Percentiles rank a stretch among this genome's conserved stretches.
Conservation (phyloP, 2,888 invertebrate genomes). For the Cepaea hortensis region DNA sequence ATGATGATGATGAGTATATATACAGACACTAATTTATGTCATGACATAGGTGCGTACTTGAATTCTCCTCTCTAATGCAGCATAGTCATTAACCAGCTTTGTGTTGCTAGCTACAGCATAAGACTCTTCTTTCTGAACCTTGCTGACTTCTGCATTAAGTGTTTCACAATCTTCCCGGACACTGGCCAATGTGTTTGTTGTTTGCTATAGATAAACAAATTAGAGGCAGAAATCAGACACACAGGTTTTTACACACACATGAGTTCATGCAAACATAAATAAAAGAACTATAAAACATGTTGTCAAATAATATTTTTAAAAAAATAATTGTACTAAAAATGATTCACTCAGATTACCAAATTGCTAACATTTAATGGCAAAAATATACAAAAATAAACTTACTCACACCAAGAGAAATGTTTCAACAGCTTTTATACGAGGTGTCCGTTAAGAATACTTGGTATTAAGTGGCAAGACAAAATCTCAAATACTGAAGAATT, state of each 20-base stretch:
- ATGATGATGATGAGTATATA: too few species aligned
- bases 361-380: too few species aligned
- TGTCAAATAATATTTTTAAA: not conserved
- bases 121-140: constrained; percentile 41
- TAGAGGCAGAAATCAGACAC: not conserved
- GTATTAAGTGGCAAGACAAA: too few species aligned
- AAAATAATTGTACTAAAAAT: not conserved
- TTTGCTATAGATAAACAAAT: constrained; percentile 29
- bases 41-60: not conserved
- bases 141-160: constrained; percentile 29
- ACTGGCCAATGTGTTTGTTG: constrained; percentile 22
- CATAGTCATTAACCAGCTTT: constrained; percentile 39
- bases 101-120: constrained; percentile 27
- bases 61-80: constrained; percentile 39
- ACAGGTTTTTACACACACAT: too few species aligned
- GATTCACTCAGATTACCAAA: too few species aligned
- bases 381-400: too few species aligned
- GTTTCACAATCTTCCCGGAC: constrained; percentile 43
- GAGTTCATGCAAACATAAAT: not conserved
- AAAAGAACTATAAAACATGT: not conserved
- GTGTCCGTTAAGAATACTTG: too few species aligned
- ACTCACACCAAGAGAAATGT: too few species aligned
- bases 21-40: not conserved
- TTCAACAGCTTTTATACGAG: too few species aligned
- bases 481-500: too few species aligned